Conservation (phyloP, 2,113 vertebrate species). For the Origma solitaria region DNA sequence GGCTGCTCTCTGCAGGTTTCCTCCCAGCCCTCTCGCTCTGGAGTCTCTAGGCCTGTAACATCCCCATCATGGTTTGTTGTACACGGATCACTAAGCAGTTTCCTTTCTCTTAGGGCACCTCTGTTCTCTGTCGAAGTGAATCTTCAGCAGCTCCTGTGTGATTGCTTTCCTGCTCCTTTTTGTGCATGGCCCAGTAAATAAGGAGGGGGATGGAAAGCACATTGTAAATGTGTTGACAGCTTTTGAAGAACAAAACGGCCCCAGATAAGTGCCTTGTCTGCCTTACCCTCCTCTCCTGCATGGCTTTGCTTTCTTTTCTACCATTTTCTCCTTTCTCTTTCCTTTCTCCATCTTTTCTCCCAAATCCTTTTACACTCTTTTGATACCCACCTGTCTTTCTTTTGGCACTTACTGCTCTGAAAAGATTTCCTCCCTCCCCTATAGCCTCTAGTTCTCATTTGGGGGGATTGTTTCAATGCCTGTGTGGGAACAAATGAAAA, state of each 20-base stretch:
- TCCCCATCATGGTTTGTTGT: neutral
- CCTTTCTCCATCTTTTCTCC: neutral
- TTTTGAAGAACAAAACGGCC: neutral
- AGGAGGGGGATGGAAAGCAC: neutral
- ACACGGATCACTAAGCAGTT: neutral
- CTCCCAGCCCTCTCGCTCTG: neutral
- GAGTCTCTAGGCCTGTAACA: neutral
- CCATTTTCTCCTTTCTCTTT: neutral
- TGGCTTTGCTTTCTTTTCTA: neutral
- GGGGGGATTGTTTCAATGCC: neutral
- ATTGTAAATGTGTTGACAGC: neutral
- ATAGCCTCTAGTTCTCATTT: neutral
- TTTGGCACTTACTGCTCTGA: neutral
- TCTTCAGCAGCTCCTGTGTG: neutral
- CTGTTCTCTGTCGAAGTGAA: neutral
- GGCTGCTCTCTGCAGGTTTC: neutral
- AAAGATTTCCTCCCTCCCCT: neutral
- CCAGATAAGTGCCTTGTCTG: neutral
- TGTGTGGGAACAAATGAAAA: neutral
- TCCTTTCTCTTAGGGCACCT: conserved; percentile 33
- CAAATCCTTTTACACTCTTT: neutral
- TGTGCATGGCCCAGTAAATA: neutral
- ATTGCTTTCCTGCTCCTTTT: neutral
- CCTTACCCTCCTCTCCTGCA: neutral
- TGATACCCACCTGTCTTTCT: neutral